Percentiles rank a stretch among this genome's conserved stretches.
Conservation (phyloP, 2,113 vertebrate species). For the Lagopus leucura region DNA sequence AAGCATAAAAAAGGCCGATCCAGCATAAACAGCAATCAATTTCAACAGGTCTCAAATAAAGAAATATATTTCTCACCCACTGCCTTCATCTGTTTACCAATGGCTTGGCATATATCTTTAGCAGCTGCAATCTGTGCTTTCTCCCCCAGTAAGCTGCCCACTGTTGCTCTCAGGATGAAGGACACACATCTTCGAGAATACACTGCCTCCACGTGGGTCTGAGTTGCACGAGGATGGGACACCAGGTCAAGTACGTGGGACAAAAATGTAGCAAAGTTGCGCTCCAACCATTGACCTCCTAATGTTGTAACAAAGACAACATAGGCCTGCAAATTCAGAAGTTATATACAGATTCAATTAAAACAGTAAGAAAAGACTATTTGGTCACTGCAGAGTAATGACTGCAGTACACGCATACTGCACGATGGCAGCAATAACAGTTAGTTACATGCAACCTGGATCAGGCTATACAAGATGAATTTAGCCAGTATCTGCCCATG, state of each 20-base stretch:
- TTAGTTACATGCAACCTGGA: neutral
- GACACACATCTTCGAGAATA: conserved; percentile 98
- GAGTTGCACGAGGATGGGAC: conserved; percentile 95
- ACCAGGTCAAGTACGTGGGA: conserved; percentile 95
- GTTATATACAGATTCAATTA: neutral
- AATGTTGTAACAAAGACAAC: conserved; percentile 96
- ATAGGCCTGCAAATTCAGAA: conserved; percentile 86
- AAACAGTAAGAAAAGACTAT: neutral
- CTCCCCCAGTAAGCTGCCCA: conserved; percentile 94
- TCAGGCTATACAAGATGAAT: neutral
- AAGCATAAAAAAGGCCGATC: neutral
- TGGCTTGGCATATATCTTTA: conserved; percentile 98
- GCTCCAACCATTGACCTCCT: conserved; percentile 97
- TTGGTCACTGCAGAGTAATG: neutral
- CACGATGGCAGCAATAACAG: neutral
- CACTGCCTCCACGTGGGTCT: conserved; percentile 97
- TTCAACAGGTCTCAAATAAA: neutral
- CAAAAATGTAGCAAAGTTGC: conserved; percentile 95
- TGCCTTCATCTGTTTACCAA: conserved; percentile 98
- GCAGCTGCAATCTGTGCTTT: conserved; percentile 98
- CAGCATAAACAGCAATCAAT: neutral
- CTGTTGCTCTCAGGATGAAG: conserved; percentile 94
- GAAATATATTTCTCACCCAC: conserved; percentile 87
- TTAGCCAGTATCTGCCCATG: neutral
- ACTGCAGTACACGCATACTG: neutral